Conservation (phyloP, 2,797 vertebrate genomes). For the Knipowitschia caucasica region DNA sequence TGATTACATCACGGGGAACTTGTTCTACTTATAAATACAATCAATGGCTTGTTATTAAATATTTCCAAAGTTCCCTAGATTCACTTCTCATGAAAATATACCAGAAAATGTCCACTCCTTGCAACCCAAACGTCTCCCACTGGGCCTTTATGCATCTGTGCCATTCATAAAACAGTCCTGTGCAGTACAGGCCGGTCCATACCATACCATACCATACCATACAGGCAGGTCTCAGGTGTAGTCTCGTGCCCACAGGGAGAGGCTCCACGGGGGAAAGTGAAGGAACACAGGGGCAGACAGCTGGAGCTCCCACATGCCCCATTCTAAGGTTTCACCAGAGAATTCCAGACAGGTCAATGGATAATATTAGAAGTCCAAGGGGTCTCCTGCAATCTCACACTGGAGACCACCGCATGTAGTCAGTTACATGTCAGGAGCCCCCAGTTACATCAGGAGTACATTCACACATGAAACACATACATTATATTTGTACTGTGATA, state of each 20-base stretch:
- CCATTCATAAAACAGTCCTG: not conserved
- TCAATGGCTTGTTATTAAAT: no score
- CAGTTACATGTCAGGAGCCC: not conserved
- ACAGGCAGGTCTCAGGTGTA: not conserved
- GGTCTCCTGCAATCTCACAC: slow-evolving; percentile 15
- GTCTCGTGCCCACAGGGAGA: not conserved
- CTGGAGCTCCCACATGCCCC: slow-evolving; percentile 27
- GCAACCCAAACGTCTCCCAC: no score
- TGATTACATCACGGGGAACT: no score
- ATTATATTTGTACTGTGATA: not conserved
- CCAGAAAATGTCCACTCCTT: no score
- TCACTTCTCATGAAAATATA: no score
- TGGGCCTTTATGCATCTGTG: not conserved
- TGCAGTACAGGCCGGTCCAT: not conserved
- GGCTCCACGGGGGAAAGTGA: not conserved
- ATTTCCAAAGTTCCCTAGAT: no score
- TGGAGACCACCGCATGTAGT: slow-evolving; percentile 9
- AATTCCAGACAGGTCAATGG: slow-evolving; percentile 64
- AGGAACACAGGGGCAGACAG: slow-evolving; percentile 19
- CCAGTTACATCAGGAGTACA: not conserved
- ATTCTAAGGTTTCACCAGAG: slow-evolving; percentile 42
- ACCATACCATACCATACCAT: not conserved
- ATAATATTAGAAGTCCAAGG: slow-evolving; percentile 58
- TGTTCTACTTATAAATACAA: no score
- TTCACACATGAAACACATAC: not conserved